Evolutionary conservation across 2,797 vertebrate species (phyloP).

Genomic region (Clamator glandarius): DNA sequence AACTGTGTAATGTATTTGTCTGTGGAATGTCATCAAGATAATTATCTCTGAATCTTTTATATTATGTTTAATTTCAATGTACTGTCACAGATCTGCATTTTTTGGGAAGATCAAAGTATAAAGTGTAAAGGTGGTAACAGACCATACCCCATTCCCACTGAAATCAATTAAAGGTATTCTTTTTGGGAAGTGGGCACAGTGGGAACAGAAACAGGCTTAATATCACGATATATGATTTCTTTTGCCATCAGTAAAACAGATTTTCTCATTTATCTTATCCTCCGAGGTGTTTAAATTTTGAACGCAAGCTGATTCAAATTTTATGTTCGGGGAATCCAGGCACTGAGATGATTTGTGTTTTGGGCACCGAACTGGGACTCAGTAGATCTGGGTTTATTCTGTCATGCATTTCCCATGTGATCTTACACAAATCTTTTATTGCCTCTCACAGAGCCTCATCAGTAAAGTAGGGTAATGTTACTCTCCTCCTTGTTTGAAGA

Average conservation of each 20-base stretch:
- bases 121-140: neutral
- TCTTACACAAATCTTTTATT: conserved; percentile 27
- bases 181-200: conserved; percentile 9
- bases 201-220: conserved; percentile 12
- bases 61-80: neutral
- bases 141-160: conserved; percentile 9
- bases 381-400: conserved; percentile 2
- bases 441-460: neutral
- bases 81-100: neutral
- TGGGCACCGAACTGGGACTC: neutral
- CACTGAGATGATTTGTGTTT: conserved; percentile 46
- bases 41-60: conserved; percentile 15
- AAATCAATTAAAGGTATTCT: conserved; percentile 55
- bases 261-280: conserved; percentile 62
- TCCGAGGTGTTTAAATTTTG: conserved; percentile 53
- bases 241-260: conserved; percentile 31
- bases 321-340: conserved; percentile 51
- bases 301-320: conserved; percentile 53
- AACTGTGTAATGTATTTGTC: neutral
- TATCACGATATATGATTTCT: neutral
- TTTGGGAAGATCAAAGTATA: conserved; percentile 33
- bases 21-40: neutral
- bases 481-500: neutral
- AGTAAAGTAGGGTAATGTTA: neutral
- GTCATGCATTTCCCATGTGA: neutral